Evolutionary conservation across 2,888 invertebrate genomes (phyloP).

Genomic region (Drosophila rubida): DNA sequence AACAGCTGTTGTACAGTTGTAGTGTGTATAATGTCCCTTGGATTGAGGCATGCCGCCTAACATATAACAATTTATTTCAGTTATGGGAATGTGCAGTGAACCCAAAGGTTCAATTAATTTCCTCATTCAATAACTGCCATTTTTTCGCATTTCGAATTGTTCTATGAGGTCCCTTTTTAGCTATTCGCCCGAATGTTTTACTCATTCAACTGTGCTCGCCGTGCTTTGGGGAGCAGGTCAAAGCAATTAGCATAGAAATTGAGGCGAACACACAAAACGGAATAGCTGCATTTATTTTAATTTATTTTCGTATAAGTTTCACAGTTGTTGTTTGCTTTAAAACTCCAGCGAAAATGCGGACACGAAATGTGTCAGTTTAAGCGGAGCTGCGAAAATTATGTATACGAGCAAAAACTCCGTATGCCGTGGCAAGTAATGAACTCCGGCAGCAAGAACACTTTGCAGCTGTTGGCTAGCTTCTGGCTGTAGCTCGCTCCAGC

Average conservation of each 20-base stretch:
- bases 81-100: conserved; percentile 31
- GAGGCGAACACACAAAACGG: neutral
- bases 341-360: conserved; percentile 28
- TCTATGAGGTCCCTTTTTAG: neutral
- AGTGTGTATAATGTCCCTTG: conserved; percentile 13
- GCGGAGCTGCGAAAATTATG: conserved; percentile 18
- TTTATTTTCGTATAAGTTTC: neutral
- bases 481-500: neutral
- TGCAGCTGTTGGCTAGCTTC: conserved; percentile 25
- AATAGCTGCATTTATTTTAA: neutral
- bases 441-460: conserved; percentile 31
- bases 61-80: conserved; percentile 36
- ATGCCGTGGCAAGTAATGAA: conserved; percentile 54
- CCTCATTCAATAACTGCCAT: conserved; percentile 14
- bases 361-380: conserved; percentile 61
- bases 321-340: conserved; percentile 33
- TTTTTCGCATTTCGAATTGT: conserved; percentile 6
- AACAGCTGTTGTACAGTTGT: conserved; percentile 14
- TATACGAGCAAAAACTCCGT: conserved; percentile 11
- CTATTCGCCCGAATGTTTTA: conserved; percentile 6
- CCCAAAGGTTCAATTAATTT: conserved; percentile 46
- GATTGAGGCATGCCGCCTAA: conserved; percentile 25
- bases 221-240: neutral
- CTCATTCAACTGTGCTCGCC: neutral
- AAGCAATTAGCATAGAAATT: conserved; percentile 10